Percentiles rank a stretch among this genome's conserved stretches.
These are phyloP conservation scores for Grantiella picta DNA, from an alignment of 2,113 vertebrate genomes.

Conservation along the genomic window DNA sequence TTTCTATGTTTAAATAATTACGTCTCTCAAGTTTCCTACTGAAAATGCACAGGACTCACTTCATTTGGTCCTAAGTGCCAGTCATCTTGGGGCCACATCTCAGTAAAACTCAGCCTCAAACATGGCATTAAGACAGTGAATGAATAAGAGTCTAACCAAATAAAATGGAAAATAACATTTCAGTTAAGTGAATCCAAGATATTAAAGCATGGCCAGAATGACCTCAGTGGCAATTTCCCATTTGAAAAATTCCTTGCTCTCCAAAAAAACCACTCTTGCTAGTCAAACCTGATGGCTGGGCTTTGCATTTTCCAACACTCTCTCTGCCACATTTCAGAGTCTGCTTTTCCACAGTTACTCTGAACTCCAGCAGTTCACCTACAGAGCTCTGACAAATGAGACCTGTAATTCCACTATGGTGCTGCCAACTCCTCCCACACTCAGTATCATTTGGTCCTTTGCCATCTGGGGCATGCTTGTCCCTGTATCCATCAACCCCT, in stretches of 20 bases:
- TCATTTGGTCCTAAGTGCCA: fast-evolving
- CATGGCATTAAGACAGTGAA: background rate
- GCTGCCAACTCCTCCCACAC: background rate
- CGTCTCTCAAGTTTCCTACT: background rate
- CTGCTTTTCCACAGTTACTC: background rate
- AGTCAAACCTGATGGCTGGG: background rate
- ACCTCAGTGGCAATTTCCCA: background rate
- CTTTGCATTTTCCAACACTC: background rate
- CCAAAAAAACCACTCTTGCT: background rate
- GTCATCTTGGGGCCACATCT: background rate
- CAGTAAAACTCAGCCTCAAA: background rate
- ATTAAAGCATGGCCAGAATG: background rate
- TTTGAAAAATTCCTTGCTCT: background rate
- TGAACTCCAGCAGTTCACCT: background rate
- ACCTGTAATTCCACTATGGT: background rate
- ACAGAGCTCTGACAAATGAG: background rate
- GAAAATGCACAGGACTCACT: background rate
- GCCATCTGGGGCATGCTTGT: background rate
- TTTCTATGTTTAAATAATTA: background rate
- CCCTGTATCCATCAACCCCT: background rate
- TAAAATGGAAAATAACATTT: background rate
- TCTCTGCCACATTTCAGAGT: background rate
- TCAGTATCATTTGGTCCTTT: background rate
- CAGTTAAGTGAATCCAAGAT: background rate
- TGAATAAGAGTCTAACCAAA: background rate